These are phyloP conservation scores for Heliornis fulica DNA, from an alignment of 2,113 vertebrate species.

Conservation along the genomic window DNA sequence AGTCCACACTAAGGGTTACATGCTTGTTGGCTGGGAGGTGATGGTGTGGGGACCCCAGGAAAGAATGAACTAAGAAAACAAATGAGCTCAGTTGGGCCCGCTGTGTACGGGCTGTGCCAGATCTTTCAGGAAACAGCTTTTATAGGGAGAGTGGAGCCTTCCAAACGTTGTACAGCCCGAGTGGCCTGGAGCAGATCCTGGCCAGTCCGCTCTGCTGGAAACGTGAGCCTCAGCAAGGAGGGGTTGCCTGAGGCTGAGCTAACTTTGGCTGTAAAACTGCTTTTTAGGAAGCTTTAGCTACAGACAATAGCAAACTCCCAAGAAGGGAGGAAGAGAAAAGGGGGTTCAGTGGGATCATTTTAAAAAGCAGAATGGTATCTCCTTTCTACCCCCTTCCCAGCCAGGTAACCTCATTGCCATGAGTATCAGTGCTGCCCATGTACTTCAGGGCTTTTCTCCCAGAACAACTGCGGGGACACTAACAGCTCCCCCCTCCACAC, in stretches of 20 bases:
- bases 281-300: constrained; percentile 61
- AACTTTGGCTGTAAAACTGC: constrained; percentile 52
- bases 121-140: constrained; percentile 64
- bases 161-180: constrained; percentile 13
- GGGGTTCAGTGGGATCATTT: neutral
- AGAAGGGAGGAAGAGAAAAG: neutral
- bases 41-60: constrained; percentile 16
- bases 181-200: constrained; percentile 49
- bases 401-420: neutral
- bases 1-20: neutral
- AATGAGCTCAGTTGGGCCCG: constrained; percentile 42
- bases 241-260: constrained; percentile 60
- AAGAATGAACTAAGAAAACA: constrained; percentile 43
- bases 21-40: neutral
- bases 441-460: neutral
- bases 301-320: neutral
- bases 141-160: constrained; percentile 9
- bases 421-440: neutral
- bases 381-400: neutral
- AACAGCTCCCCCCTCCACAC: neutral
- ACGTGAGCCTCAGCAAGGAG: constrained; percentile 41
- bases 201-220: constrained; percentile 8
- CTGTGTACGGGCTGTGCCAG: constrained; percentile 18
- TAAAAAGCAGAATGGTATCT: neutral
- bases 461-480: neutral